Evolutionary conservation across 2,113 vertebrate species (phyloP), one percentile per base, ranked within the genome.

Genomic region (Mungos mungo): DNA sequence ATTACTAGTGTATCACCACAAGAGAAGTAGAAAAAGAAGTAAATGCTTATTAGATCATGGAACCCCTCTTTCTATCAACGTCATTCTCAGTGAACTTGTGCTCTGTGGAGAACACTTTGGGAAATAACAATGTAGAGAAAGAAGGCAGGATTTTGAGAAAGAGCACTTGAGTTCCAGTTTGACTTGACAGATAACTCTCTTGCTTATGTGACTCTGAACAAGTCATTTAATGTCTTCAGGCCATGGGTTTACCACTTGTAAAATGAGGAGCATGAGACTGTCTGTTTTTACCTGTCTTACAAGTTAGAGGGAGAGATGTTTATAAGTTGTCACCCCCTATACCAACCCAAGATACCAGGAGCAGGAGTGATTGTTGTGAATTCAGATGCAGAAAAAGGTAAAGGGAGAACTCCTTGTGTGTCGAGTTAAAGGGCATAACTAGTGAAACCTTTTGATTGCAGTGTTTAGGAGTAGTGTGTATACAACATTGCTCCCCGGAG

Each of bases 1-100:
- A 10, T 90, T 14, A 71, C 54, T 68, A 77, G 45, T 60, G 6
- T 84, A 57, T 68, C 31, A 92, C 23, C 27, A 69, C 13, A 76
- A 95, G 7, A 27, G 18, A 18, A 74, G n/a, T 41, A 85, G 79
- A 96, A 76, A 90, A 93, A 77, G 35, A 96, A 94, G 38, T 60
- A 92, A 88, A 84, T 90, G 45, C 16, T 85, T 84, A 81, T 92
- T 65, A 74, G 31, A 74, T 80, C 35, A 88, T 69, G 21, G 15
- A 92, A 68, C 29, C 23, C 19, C 10, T 86, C 33, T 82, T 86
- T 93, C 52, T 92, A 69, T 3, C 69, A 82, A 79, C 0, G 9
- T 31, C 93, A 77, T 72, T 89, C 25, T 63, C 74, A 84, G 65
- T 88, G n/a, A 92, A 47, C 13, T 86, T 94, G 11, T 87, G 60